Evolutionary conservation across 2,888 invertebrate species (phyloP).

Genomic region (Ectobius pallidus): DNA sequence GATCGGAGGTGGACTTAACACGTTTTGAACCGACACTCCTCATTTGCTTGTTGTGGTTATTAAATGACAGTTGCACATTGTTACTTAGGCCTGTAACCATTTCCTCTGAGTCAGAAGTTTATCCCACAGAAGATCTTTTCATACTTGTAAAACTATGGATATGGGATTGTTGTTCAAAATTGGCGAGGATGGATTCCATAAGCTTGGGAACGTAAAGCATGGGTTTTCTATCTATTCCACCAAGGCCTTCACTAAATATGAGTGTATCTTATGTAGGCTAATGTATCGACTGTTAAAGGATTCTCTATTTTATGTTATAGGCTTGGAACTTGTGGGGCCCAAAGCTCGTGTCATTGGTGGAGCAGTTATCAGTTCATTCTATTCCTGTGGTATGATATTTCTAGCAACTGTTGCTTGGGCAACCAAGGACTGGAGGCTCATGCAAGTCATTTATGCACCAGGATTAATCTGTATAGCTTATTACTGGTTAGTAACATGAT

Average conservation of each 20-base stretch:
- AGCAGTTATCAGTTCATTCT: slow-evolving; percentile 70
- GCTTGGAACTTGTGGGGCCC: slow-evolving; percentile 78
- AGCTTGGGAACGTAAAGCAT: no score
- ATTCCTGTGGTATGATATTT: slow-evolving; percentile 71
- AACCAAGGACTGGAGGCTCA: slow-evolving; percentile 47
- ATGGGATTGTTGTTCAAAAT: neutral
- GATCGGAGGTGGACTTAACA: no score
- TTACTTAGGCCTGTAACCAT: no score
- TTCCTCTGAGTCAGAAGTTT: no score
- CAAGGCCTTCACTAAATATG: no score
- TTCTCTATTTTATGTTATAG: slow-evolving; percentile 54
- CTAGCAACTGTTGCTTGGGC: slow-evolving; percentile 71
- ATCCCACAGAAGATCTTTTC: no score
- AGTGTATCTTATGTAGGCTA: neutral
- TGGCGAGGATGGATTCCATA: neutral
- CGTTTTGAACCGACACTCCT: no score
- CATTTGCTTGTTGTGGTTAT: no score
- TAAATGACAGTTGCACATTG: no score
- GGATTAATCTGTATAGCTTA: slow-evolving; percentile 29
- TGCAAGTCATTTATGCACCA: slow-evolving; percentile 27
- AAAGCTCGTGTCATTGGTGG: slow-evolving; percentile 75
- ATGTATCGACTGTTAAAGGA: no score
- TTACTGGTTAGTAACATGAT: slow-evolving; percentile 34
- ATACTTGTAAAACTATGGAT: no score
- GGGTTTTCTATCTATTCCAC: no score